Evolutionary conservation across 2,113 vertebrate species (phyloP), one percentile per base, ranked within the genome.

Genomic region (Sisor rabdophorus): DNA sequence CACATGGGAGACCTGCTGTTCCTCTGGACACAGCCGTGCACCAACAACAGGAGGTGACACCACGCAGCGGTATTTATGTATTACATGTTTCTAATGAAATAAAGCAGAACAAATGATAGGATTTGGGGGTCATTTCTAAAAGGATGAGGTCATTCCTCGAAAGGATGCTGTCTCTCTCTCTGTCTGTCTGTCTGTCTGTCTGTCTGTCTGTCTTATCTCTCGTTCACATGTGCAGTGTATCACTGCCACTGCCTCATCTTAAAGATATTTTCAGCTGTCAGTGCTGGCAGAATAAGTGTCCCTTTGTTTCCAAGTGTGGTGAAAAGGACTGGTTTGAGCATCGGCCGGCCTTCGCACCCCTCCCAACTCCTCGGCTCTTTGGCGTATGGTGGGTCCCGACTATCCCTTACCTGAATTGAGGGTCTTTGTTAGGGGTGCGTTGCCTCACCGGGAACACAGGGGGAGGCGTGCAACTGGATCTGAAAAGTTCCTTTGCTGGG

Each of bases 261-360:
- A 84, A 89, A 85, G 87, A 90, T 90, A 87, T 90, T 86, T 87
- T 91, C 89, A 92, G 90, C 91, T 92, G 91, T 91, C 86, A 85
- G 85, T 88, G 83, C 84, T 82, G 79, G 63, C 84, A 84, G 79
- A 81, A 91, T 90, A 87, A 91, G 85, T 88, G 81, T 36, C 63
- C 86, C 89, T 90, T 92, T 91, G 91, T 92, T 89, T 85, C 50
- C 71, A 48, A 82, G 83, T 84, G 69, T 77, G 69, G 73, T 86
- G 80, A 83, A 81, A 44, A 85, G 73, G 59, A 58, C 71, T 48
- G 61, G 63, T 77, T 81, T 85, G 77, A 78, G 79, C 63, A 79
- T 79, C 26, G 61, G 75, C 68, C 28, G 70, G 67, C 73, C 80
- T 60, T 76, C 53, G 56, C 75, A 71, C 77, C 60, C 59, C 58